Conservation (phyloP, 2,797 vertebrate genomes). For the Psittacula derbiana region DNA sequence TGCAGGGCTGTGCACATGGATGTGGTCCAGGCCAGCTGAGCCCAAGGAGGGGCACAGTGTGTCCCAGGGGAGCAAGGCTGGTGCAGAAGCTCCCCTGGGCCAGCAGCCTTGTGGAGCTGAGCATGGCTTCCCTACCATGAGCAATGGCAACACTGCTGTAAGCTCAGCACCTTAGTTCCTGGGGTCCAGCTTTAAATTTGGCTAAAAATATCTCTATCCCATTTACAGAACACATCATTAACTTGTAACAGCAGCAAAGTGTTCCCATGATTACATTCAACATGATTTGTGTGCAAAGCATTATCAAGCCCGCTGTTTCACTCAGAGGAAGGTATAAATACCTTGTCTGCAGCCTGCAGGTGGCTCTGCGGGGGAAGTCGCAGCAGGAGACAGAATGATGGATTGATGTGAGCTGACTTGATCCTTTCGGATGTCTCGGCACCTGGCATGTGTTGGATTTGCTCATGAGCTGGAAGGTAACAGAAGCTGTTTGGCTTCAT, state of each 20-base stretch:
- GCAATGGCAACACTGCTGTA: neutral
- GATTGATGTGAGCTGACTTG: fast-evolving
- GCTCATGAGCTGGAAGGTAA: neutral
- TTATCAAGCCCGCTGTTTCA: neutral
- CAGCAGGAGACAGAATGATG: neutral
- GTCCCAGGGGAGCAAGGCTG: fast-evolving
- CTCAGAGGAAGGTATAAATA: neutral
- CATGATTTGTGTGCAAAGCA: neutral
- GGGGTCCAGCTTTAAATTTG: neutral
- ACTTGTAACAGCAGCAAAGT: slow-evolving; percentile 13
- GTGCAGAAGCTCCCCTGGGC: neutral
- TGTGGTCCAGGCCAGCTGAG: neutral
- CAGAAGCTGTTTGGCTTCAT: too few relatives aligned
- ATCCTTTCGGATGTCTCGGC: neutral
- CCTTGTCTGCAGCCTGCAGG: neutral
- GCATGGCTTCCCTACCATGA: neutral
- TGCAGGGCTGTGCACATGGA: neutral
- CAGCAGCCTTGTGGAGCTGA: neutral
- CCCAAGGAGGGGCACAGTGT: fast-evolving
- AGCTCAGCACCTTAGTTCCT: neutral
- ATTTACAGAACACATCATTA: slow-evolving; percentile 21
- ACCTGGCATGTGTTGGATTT: neutral
- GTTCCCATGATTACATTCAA: neutral
- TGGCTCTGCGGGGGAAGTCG: neutral
- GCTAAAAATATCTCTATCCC: neutral